Evolutionary conservation across 2,797 vertebrate species (phyloP).

Genomic region (Zenarchopterus dispar): DNA sequence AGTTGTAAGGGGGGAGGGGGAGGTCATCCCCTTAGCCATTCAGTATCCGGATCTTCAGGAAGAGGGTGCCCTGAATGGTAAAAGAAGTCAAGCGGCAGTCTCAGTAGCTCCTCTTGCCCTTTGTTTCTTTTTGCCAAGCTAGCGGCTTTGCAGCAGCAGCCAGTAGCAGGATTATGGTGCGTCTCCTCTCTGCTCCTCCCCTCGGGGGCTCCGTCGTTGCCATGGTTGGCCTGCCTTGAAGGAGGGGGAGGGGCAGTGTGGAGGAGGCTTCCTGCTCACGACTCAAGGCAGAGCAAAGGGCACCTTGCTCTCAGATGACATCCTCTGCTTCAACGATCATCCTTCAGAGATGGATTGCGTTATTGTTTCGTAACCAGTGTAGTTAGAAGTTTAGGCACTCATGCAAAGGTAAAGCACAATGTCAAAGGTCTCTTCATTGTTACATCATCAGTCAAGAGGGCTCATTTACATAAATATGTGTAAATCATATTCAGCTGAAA

Average conservation of each 20-base stretch:
- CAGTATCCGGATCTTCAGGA: conserved; percentile 64
- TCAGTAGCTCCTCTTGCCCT: conserved; percentile 48
- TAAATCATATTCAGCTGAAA: conserved; percentile 10
- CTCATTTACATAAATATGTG: conserved; percentile 6
- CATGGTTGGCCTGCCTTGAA: conserved; percentile 73
- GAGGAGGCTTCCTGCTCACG: conserved; percentile 62
- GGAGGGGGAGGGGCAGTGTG: conserved; percentile 52
- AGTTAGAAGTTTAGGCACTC: conserved; percentile 17
- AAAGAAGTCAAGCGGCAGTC: conserved; percentile 67
- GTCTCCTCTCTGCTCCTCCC: conserved; percentile 73
- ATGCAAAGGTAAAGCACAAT: conserved; percentile 30
- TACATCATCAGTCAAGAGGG: conserved; percentile 15
- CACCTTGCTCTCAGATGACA: conserved; percentile 64
- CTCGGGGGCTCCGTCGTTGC: conserved; percentile 76
- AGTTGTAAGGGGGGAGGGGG: conserved; percentile 29
- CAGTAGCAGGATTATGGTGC: conserved; percentile 77
- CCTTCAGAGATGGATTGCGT: conserved; percentile 67
- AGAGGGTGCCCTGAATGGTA: conserved; percentile 75
- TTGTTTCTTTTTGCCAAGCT: conserved; percentile 55
- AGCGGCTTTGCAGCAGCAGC: conserved; percentile 65
- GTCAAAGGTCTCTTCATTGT: conserved; percentile 33
- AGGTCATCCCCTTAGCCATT: conserved; percentile 60
- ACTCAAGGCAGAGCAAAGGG: conserved; percentile 67
- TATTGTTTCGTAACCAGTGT: conserved; percentile 40
- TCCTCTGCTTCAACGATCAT: conserved; percentile 52